Evolutionary conservation across 35 echinoderm and acorn worm genomes (phyloP).

Genomic region (Patiria miniata): DNA sequence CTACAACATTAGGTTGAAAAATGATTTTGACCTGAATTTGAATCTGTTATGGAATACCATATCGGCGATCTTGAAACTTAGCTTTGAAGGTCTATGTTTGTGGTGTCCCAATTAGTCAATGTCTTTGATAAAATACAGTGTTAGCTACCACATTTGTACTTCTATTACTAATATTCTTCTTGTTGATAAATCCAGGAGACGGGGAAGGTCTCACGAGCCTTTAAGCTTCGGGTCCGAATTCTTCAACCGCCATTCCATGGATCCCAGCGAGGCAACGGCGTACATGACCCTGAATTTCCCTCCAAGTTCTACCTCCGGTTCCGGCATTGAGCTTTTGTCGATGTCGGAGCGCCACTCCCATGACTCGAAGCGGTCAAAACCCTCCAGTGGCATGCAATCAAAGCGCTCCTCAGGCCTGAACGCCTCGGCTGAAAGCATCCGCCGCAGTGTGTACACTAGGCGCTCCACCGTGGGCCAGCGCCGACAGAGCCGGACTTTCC

Average conservation of each 20-base stretch:
- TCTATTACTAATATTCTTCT: no score
- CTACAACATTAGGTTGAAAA: no score
- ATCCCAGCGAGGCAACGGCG: constrained; percentile 43
- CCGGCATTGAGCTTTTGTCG: constrained; percentile 59
- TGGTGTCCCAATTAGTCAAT: no score
- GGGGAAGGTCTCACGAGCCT: neutral
- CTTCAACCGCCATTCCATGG: constrained; percentile 66
- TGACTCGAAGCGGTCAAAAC: constrained; percentile 30
- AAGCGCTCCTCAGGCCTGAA: neutral
- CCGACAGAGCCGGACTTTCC: constrained; percentile 45
- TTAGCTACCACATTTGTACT: no score
- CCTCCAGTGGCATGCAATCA: constrained; percentile 37
- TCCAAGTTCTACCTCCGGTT: constrained; percentile 40
- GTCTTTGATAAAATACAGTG: no score
- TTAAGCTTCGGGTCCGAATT: constrained; percentile 54
- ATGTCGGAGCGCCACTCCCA: constrained; percentile 50
- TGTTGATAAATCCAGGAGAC: constrained; percentile 1
- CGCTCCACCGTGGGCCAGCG: neutral
- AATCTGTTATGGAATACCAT: no score
- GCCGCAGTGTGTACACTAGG: neutral
- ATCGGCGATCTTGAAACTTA: no score
- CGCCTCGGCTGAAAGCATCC: neutral
- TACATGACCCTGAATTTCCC: constrained; percentile 82
- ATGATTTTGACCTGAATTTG: no score
- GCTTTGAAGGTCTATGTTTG: no score